Base-by-base conservation (phyloP, 2,888 invertebrate species). In the Ischnus inquisitorius region DNA sequence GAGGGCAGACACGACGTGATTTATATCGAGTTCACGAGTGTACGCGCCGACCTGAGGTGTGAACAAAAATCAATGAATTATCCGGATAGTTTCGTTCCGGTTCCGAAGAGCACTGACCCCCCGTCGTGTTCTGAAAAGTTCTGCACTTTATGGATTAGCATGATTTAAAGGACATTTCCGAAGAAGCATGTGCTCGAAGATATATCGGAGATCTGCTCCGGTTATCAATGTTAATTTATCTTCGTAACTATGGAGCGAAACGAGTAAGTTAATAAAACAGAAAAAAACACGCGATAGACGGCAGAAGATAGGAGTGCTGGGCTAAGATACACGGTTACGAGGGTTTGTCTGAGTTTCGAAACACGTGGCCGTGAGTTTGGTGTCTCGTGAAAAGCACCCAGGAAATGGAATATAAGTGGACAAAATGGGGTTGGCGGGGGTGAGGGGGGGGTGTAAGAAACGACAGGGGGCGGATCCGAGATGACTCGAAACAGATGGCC, bases 401-500 rank as follows among this genome's bases (percentile, higher is more conserved):
- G 54, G 64, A 68, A 77, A 60, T 25, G 54, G 51, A 77, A 68
- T 78, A 68, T 64, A 68, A 72, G 77, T 69, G 74, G 78, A 74
- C 67, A 51, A 12, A 25, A 5, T 64, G 10, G 39, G 22, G 12
- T 25, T 22, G 19, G 62, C 34, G 10, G 22, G 43, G 12, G n/a
- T n/a, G n/a, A n/a, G 46, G 34, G 22, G 8, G 22, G 65, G 10
- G n/a, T 14, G 62, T 64, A 28, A 75, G 51, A 22, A 43, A 22
- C 39, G 28, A 81, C 80, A 80, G 41, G 57, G 71, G 76, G 74
- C 43, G 82, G 77, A 81, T 88, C 88, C 87, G 88, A 86, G 88
- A 89, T 89, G 89, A 88, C 87, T 88, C 88, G 92, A 88, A 93
- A 93, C 93, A 93, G 93, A 93, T 93, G 93, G 93, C 91, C 90